Conservation (phyloP, 2,888 invertebrate species). For the Poecilobothrus nobilitatus region DNA sequence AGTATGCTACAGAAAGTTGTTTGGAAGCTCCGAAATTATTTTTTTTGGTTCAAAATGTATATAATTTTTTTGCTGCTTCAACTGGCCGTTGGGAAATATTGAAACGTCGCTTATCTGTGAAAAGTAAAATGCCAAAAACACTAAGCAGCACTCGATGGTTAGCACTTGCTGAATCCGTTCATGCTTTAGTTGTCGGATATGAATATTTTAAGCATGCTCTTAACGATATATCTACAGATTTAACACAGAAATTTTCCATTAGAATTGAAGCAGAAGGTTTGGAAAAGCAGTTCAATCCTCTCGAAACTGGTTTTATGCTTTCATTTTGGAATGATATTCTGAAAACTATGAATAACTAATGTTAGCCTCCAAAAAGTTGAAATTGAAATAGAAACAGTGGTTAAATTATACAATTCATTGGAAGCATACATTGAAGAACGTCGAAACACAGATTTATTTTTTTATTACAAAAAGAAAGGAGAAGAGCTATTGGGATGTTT, state of each 20-base stretch:
- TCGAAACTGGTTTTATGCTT: constrained; percentile 9
- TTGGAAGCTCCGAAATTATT: constrained; percentile 11
- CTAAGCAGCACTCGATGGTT: constrained; percentile 4
- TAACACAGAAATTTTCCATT: not conserved
- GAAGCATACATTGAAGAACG: constrained; percentile 7
- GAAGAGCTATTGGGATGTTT: constrained; percentile 5
- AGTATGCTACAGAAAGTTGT: too few species aligned
- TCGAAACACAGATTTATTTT: constrained; percentile 8
- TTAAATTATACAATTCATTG: too few species aligned
- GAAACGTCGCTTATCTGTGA: too few species aligned
- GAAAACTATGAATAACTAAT: constrained; percentile 8
- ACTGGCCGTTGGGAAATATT: constrained; percentile 7
- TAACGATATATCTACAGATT: too few species aligned
- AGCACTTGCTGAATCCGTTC: constrained; percentile 1
- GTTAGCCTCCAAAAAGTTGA: too few species aligned
- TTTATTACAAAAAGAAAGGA: constrained; percentile 10
- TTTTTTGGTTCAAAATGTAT: constrained; percentile 6
- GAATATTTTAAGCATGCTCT: too few species aligned
- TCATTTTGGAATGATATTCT: constrained; percentile 2
- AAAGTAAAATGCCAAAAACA: not conserved
- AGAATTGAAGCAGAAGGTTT: not conserved
- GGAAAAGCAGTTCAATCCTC: constrained; percentile 10
- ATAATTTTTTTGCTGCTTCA: constrained; percentile 12
- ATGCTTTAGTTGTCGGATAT: too few species aligned
- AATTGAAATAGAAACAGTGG: too few species aligned